These are phyloP conservation scores for Danaus chrysippus DNA, from an alignment of 2,888 invertebrate genomes.

Conservation along the genomic window DNA sequence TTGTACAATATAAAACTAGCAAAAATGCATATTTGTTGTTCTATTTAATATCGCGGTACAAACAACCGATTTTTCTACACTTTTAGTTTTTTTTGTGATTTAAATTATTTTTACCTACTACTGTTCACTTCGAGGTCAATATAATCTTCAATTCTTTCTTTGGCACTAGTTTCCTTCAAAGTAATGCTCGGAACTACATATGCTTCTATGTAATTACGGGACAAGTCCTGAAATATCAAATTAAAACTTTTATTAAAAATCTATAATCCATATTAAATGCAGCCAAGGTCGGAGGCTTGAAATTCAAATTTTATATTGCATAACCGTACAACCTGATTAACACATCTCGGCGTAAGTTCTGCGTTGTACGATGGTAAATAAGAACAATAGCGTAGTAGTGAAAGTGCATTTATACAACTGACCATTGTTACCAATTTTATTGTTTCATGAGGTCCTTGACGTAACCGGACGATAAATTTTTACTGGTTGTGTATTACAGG, in stretches of 20 bases:
- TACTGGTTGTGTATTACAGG: constrained; percentile 27
- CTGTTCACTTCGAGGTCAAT: too few relatives aligned
- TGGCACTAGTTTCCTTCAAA: too few relatives aligned
- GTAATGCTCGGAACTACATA: too few relatives aligned
- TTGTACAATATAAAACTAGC: too few relatives aligned
- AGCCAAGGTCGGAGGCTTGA: constrained; percentile 2
- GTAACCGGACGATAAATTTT: constrained; percentile 48
- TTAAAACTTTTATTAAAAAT: not conserved
- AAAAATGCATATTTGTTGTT: too few relatives aligned
- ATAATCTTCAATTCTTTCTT: too few relatives aligned
- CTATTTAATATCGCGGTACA: too few relatives aligned
- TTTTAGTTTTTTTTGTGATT: too few relatives aligned
- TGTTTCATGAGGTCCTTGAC: constrained; percentile 71
- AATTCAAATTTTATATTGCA: constrained; percentile 42
- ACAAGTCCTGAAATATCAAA: not conserved
- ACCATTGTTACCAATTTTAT: constrained; percentile 69
- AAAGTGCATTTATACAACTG: constrained; percentile 61
- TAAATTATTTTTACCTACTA: too few relatives aligned
- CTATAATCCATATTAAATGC: not conserved
- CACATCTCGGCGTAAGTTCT: constrained; percentile 46
- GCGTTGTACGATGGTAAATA: constrained; percentile 53
- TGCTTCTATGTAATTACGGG: not conserved
- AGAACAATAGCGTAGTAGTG: constrained; percentile 67
- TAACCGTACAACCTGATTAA: constrained; percentile 42
- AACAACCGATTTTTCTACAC: too few relatives aligned